These are phyloP conservation scores for Poecile atricapillus DNA, from an alignment of 2,113 vertebrate species.

Conservation along the genomic window DNA sequence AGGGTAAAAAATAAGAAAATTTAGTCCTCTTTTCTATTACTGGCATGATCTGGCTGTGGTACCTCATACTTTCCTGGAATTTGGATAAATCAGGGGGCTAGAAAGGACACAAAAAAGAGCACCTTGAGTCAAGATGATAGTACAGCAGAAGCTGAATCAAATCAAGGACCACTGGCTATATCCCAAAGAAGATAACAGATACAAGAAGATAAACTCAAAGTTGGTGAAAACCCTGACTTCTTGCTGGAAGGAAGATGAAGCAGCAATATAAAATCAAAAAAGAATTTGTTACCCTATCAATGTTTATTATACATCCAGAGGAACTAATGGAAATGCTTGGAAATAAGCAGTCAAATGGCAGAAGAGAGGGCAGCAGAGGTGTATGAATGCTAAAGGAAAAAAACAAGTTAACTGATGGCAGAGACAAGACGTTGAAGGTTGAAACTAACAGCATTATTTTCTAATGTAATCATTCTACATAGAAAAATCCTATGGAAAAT, in stretches of 20 bases:
- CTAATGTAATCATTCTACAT: background rate
- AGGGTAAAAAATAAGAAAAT: background rate
- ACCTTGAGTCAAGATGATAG: background rate
- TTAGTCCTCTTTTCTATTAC: background rate
- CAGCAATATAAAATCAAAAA: background rate
- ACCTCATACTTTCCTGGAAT: background rate
- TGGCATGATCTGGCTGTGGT: background rate
- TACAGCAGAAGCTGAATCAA: background rate
- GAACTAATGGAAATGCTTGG: background rate
- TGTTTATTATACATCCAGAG: background rate
- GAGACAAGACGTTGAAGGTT: background rate
- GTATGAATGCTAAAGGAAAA: background rate
- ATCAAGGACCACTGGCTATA: background rate
- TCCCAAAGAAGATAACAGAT: background rate
- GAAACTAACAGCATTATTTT: background rate
- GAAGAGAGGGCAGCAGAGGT: background rate
- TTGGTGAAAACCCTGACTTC: background rate
- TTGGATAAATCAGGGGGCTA: background rate
- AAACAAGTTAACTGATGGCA: background rate
- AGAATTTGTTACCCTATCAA: background rate
- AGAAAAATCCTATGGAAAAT: background rate
- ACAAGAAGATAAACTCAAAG: background rate
- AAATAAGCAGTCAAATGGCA: background rate
- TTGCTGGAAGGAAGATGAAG: background rate
- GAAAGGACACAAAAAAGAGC: background rate